Evolutionary conservation across 2,113 vertebrate genomes (phyloP), one percentile per base, ranked within the genome.

Genomic region (Rhagologus leucostigma): DNA sequence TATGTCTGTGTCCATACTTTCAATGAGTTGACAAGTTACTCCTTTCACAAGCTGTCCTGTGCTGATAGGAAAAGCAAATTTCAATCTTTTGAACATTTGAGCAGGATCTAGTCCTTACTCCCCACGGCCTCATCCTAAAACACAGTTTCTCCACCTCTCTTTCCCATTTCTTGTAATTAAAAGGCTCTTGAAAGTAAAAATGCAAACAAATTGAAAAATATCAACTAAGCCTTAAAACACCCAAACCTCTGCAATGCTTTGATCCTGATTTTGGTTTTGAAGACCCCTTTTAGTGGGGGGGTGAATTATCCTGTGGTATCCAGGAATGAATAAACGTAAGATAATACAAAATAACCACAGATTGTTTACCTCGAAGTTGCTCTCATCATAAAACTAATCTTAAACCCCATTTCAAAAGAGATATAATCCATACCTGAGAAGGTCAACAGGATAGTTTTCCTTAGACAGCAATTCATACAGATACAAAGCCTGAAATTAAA

Each of bases 11-110:
- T 69, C 94, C 98, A 98, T 97, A 70, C 81, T 95, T 27, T 98
- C 96, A 42, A 99, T 97, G 67, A 97, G 78, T 20, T 97, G 89
- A 79, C 98, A 98, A 5, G 95, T 97, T 42, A 98, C 49, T 16
- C 98, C 98, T 97, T 98, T 98, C 87, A 98, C 76, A 89, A 99
- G 97, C 84, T 99, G 98, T 76, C 98, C 97, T 32, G 90, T 79
- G 18, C 98, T 99, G 96, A 81, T 80, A 92, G 46, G 50, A 88
- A 92, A 95, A 84, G 37, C 11, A 57, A 89, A 85, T 53, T 76
- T 93, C 77, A 95, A n/a, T 64, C 42, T 79, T 56, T 23, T 17
- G 17, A 87, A 76, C 76, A 89, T 47, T 71, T 63, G 32, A 87
- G 64, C 24, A 75, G 42, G 19, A 95, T 84, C 16, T 32, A 80